Base-by-base conservation (phyloP, 2,888 invertebrate genomes). In the Hylaea fasciaria region DNA sequence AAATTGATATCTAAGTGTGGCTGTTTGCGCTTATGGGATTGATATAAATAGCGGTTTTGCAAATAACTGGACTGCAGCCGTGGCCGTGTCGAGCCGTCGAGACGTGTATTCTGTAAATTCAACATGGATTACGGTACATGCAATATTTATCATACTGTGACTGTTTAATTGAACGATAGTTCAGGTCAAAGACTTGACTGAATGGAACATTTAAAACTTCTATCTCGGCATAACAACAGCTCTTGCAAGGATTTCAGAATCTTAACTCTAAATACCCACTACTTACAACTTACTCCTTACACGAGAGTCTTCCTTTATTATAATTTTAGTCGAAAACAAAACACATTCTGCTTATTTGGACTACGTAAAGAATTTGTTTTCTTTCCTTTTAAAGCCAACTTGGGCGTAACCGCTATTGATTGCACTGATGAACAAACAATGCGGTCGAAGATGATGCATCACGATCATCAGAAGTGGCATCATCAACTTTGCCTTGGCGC, bases 1-100 rank as follows among this genome's bases (percentile, higher is more conserved):
- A 69, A 68, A 70, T 69, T 69, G 70, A 70, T 77, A 67, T 72
- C 66, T 60, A 71, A 74, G 73, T 79, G 72, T 76, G 70, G 73
- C 77, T 57, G 79, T 82, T 83, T 81, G 73, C 73, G 82, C 81
- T 83, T 86, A 87, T 87, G 83, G 86, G 78, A 85, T 86, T 85
- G 82, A 78, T 86, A 85, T 87, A 87, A 88, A 85, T 91, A 91
- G 90, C 89, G 89, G 90, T 89, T 88, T 87, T 85, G 83, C 85
- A 86, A 86, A 85, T 91, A 89, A 91, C 90, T 91, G 91, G 89
- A 90, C 85, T 84, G 82, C 76, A 74, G 74, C 77, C 79, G 81
- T 72, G 70, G 82, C 83, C 82, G 83, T 79, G 82, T 81, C 80
- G 80, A 76, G 81, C 76, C 10, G 49, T 11, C 81, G 80, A 77